Evolutionary conservation across 2,113 vertebrate species (phyloP).

Genomic region (Zootoca vivipara): DNA sequence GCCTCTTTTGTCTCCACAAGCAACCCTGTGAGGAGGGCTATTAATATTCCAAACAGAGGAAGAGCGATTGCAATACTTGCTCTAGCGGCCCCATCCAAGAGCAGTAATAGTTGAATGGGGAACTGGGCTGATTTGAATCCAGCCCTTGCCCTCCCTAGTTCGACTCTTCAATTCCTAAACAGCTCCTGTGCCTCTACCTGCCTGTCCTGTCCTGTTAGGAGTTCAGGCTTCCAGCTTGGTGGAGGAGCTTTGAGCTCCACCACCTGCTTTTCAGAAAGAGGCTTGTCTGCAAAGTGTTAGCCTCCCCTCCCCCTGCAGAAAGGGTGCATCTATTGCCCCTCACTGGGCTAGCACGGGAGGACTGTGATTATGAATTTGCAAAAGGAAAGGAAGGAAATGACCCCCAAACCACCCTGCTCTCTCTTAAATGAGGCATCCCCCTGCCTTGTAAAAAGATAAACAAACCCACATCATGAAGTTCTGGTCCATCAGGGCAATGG

Average conservation of each 20-base stretch:
- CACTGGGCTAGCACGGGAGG: neutral
- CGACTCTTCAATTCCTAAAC: neutral
- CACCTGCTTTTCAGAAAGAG: neutral
- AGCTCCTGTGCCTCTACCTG: neutral
- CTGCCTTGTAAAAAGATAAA: too few relatives aligned
- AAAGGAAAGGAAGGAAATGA: too few relatives aligned
- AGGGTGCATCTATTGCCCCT: neutral
- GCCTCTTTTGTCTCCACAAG: neutral
- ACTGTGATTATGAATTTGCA: too few relatives aligned
- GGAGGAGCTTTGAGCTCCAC: neutral
- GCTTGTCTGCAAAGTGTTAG: neutral
- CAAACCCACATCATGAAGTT: neutral
- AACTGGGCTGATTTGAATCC: neutral
- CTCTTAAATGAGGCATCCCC: too few relatives aligned
- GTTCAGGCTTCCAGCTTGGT: neutral
- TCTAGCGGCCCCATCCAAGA: neutral
- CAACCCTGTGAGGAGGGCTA: neutral
- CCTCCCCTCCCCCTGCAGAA: too few relatives aligned
- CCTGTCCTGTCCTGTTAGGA: neutral
- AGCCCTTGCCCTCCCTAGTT: neutral
- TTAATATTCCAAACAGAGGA: neutral
- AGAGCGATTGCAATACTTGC: neutral
- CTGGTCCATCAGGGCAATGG: too few relatives aligned
- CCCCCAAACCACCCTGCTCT: too few relatives aligned
- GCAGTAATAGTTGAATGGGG: neutral